Evolutionary conservation across 2,113 vertebrate genomes (phyloP), one percentile per base, ranked within the genome.

Genomic region (Scatophagus argus): DNA sequence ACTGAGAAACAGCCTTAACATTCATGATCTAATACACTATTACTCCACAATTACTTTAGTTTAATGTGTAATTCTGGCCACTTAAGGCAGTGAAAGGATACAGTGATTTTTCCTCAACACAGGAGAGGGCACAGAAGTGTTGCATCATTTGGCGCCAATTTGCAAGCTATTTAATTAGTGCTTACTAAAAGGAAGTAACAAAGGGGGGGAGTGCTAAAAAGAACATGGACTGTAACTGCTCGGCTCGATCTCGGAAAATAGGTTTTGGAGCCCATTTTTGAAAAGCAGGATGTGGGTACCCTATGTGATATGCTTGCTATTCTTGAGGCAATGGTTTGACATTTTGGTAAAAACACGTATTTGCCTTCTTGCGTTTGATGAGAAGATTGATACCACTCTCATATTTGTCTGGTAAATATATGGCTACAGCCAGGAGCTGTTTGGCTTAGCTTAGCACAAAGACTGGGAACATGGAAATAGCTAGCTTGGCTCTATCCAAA

Each of bases 161-260:
- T 83, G 66, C 51, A 60, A 60, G 32, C 61, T 31, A 73, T 73
- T 52, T 85, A 70, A 83, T 84, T 59, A 77, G 66, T 51, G 66
- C 59, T 55, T 19, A 39, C 36, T 49, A 76, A 81, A 77, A 21
- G 12, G 36, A 62, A 36, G 19, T 31, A 61, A 60, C 54, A 56
- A 67, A 44, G 47, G 46, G 19, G 25, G 14, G 46, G 43, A 17
- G 64, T 41, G 65, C 43, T 36, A 8, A 70, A 65, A 46, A 66
- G 21, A 44, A 74, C 69, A 73, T 60, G 31, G 55, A 46, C 9
- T 65, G 39, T 31, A 44, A 39, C 5, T 46, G 13, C 55, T 49
- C 9, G 27, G 27, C 31, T 51, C 23, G 0, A 21, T 79, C 23
- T 56, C 38, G 8, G 21, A 44, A 29, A 80, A 43, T 9, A 29